phyloP scores from a whole-genome alignment of 2,113 vertebrate species.

The rat (Rattus norvegicus) region DNA sequence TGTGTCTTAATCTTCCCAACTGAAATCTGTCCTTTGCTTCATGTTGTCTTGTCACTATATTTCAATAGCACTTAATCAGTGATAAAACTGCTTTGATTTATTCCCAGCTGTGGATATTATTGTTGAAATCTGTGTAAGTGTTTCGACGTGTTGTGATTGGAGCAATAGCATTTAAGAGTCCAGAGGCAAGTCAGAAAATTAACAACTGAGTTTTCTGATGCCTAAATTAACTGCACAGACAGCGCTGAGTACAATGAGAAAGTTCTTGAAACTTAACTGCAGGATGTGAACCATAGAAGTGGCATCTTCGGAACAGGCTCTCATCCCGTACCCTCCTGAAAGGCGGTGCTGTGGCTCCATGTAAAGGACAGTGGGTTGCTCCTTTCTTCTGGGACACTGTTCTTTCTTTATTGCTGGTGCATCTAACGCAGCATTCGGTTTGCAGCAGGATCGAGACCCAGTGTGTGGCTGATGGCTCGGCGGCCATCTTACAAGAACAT shows the following conservation, averaged over 20 bases:
- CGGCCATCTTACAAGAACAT: neutral
- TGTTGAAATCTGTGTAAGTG: slow-evolving; percentile 84
- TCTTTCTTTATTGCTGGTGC: neutral
- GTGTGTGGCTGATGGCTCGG: neutral
- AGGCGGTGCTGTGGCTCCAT: slow-evolving; percentile 56
- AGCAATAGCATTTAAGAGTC: slow-evolving; percentile 83
- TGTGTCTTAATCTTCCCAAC: slow-evolving; percentile 79
- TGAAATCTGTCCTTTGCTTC: slow-evolving; percentile 82
- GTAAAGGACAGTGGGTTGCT: slow-evolving; percentile 68
- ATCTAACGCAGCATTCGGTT: neutral
- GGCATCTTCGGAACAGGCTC: slow-evolving; percentile 53
- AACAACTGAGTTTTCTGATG: slow-evolving; percentile 80
- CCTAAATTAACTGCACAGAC: slow-evolving; percentile 81
- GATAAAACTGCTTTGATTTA: slow-evolving; percentile 85
- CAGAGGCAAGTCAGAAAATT: slow-evolving; percentile 85
- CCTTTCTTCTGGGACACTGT: slow-evolving; percentile 53
- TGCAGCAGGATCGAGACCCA: neutral
- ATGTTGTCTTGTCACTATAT: slow-evolving; percentile 82
- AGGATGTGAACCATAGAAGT: slow-evolving; percentile 72
- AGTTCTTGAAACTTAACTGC: slow-evolving; percentile 80
- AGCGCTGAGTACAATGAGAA: slow-evolving; percentile 79
- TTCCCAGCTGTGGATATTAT: slow-evolving; percentile 85
- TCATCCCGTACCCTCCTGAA: slow-evolving; percentile 1
- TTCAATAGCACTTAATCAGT: slow-evolving; percentile 85
- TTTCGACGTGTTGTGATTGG: slow-evolving; percentile 82